Evolutionary conservation across 2,797 vertebrate genomes (phyloP).

Genomic region (Taeniopygia guttata): DNA sequence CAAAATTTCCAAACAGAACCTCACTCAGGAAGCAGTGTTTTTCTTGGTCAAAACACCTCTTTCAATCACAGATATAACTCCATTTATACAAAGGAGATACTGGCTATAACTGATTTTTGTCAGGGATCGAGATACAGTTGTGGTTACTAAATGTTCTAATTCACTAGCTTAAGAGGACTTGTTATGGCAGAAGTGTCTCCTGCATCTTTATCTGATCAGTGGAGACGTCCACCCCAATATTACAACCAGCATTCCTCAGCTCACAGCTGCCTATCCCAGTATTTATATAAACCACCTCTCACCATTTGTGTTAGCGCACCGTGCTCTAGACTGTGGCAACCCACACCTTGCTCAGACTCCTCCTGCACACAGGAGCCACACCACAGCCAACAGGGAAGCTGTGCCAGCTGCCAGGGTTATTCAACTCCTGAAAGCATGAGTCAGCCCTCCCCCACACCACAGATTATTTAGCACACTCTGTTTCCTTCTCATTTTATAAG

Average conservation of each 20-base stretch:
- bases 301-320: background rate
- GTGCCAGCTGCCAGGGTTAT: background rate
- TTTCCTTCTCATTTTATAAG: background rate
- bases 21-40: background rate
- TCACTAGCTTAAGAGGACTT: background rate
- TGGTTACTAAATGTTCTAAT: background rate
- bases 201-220: background rate
- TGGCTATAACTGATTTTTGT: background rate
- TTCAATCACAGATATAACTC: background rate
- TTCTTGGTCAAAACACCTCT: background rate
- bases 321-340: background rate
- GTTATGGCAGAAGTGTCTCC: background rate
- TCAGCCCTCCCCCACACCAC: background rate
- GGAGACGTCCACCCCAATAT: background rate
- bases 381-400: background rate
- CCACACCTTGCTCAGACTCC: background rate
- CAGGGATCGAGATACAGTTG: background rate
- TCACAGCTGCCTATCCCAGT: background rate
- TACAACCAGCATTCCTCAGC: background rate
- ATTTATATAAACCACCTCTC: background rate
- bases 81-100: background rate
- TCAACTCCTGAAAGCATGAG: background rate
- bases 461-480: background rate
- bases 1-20: background rate
- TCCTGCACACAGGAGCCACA: background rate